Evolutionary conservation across 2,888 invertebrate species (phyloP).

Genomic region (Cancer borealis): DNA sequence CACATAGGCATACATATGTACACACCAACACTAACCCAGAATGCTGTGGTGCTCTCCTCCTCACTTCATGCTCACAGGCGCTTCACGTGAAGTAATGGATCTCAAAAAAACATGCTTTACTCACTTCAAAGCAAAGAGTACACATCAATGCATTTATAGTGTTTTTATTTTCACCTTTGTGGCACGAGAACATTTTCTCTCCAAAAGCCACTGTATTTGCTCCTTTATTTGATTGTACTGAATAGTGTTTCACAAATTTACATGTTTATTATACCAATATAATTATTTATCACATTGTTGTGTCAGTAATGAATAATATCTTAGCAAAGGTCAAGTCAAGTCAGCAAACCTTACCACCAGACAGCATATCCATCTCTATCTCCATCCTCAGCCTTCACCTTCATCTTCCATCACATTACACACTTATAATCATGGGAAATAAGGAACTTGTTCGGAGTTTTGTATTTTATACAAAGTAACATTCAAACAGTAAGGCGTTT

Average conservation of each 20-base stretch:
- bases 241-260: neutral
- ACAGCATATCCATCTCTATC: no score
- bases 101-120: neutral
- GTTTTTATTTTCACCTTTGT: neutral
- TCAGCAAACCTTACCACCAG: no score
- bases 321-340: no score
- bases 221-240: neutral
- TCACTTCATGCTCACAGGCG: neutral
- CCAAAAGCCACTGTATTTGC: neutral
- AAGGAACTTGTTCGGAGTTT: no score
- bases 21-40: neutral
- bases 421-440: no score
- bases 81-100: neutral
- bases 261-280: neutral
- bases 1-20: neutral
- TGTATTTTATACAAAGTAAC: no score
- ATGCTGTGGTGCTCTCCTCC: constrained; percentile 10
- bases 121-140: neutral
- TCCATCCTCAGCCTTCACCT: no score
- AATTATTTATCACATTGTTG: neutral
- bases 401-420: no score
- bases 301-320: no score
- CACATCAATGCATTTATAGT: neutral
- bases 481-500: no score
- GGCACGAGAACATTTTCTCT: neutral